phyloP scores from a whole-genome alignment of 2,113 vertebrate species.

The Dryoscopus gambensis region DNA sequence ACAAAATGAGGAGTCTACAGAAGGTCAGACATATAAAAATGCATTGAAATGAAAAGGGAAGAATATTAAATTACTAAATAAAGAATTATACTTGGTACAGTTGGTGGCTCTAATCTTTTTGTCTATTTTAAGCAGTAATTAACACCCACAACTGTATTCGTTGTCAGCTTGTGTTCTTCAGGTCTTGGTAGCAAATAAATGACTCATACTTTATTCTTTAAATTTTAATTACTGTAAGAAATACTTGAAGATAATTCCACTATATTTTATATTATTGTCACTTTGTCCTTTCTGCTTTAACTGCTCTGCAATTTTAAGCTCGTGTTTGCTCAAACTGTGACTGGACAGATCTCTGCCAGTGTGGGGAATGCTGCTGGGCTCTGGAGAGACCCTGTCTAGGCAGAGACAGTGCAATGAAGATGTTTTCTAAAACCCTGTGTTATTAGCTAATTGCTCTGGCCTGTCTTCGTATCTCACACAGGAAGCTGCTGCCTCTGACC shows the following conservation, averaged over 20 bases:
- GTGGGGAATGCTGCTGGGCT: not conserved
- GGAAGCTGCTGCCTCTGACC: not conserved
- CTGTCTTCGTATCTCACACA: not conserved
- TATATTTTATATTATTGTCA: not conserved
- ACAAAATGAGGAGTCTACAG: slow-evolving; percentile 49
- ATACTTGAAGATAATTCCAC: not conserved
- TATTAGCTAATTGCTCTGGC: not conserved
- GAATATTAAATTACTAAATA: slow-evolving; percentile 55
- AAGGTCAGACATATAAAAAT: slow-evolving; percentile 67
- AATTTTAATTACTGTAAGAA: not conserved
- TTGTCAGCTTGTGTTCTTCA: slow-evolving; percentile 9
- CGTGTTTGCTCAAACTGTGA: not conserved
- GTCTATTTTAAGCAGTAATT: slow-evolving; percentile 41
- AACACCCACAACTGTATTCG: not conserved
- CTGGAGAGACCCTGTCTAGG: not conserved
- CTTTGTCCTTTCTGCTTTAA: not conserved
- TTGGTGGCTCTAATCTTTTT: not conserved
- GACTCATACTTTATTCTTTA: not conserved
- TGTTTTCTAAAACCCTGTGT: not conserved
- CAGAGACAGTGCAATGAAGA: not conserved
- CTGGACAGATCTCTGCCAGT: not conserved
- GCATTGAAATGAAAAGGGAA: slow-evolving; percentile 49
- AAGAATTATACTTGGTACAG: slow-evolving; percentile 21
- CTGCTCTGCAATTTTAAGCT: not conserved
- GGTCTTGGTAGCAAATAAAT: not conserved